phyloP scores from a whole-genome alignment of 2,888 invertebrate genomes.

The Parnassius apollo region DNA sequence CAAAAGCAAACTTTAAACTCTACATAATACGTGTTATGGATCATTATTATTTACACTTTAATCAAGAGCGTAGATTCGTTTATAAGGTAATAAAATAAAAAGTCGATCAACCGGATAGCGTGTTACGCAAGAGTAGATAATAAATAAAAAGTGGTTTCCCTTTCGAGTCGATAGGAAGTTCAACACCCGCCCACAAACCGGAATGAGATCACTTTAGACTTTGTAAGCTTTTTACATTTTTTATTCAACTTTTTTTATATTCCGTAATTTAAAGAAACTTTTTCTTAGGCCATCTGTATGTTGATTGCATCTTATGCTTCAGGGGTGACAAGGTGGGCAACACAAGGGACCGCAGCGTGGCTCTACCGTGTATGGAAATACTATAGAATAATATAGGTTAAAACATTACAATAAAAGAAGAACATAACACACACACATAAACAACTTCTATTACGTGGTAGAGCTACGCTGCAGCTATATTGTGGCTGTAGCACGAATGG shows the following conservation, averaged over 20 bases:
- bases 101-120: slow-evolving; percentile 53
- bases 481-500: no score
- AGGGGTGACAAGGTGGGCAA: no score
- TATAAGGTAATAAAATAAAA: slow-evolving; percentile 60
- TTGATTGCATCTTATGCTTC: no score
- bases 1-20: slow-evolving; percentile 8
- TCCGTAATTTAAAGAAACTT: no score
- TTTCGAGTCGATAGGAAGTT: slow-evolving; percentile 69
- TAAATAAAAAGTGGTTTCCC: slow-evolving; percentile 69
- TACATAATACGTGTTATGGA: not conserved
- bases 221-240: not conserved
- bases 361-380: no score
- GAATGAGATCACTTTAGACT: slow-evolving; percentile 42
- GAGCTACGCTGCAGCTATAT: no score
- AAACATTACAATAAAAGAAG: no score
- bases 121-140: slow-evolving; percentile 71
- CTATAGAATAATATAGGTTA: no score
- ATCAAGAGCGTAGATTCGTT: slow-evolving; percentile 34
- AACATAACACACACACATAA: no score
- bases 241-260: not conserved
- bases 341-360: no score
- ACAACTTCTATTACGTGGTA: no score
- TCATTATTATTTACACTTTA: not conserved
- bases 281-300: no score
- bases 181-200: slow-evolving; percentile 57